Conservation (phyloP, 1,140 invertebrate species). For the Meloidogyne floridensis region DNA sequence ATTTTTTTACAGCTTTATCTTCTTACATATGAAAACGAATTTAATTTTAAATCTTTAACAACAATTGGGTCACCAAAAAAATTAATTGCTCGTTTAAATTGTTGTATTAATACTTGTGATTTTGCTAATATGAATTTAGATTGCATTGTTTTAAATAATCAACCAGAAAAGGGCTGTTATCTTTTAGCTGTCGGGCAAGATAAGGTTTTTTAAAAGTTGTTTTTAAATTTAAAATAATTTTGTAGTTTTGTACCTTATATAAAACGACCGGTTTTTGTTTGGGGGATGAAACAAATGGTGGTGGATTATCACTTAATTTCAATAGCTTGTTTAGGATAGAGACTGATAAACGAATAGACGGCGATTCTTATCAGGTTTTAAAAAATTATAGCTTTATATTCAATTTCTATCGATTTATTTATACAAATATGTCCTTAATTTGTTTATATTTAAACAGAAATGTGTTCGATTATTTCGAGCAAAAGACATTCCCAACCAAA, state of each 20-base stretch:
- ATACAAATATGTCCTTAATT: neutral
- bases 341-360: constrained; percentile 20
- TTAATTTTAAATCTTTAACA: neutral
- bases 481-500: neutral
- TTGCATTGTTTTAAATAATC: constrained; percentile 22
- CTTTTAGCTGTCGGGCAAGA: constrained; percentile 38
- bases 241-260: constrained; percentile 25
- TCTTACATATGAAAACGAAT: constrained; percentile 28
- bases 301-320: neutral
- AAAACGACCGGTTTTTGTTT: constrained; percentile 15
- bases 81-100: constrained; percentile 25
- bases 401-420: too few species aligned
- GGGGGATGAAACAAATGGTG: neutral
- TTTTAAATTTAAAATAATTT: neutral
- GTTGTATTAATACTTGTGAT: constrained; percentile 21
- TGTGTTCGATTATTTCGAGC: constrained; percentile 30
- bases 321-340: constrained; percentile 7
- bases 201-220: constrained; percentile 20
- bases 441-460: constrained; percentile 19
- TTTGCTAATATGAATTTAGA: constrained; percentile 42
- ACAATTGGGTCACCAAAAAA: neutral
- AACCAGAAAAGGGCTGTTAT: constrained; percentile 30
- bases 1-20: constrained; percentile 31
- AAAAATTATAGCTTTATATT: too few species aligned
- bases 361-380: constrained; percentile 28